A percentile compares a stretch with the other conserved stretches of the same genome.
phyloP scores from a whole-genome alignment of 2,797 vertebrate genomes.

The Aldrovandia affinis region DNA sequence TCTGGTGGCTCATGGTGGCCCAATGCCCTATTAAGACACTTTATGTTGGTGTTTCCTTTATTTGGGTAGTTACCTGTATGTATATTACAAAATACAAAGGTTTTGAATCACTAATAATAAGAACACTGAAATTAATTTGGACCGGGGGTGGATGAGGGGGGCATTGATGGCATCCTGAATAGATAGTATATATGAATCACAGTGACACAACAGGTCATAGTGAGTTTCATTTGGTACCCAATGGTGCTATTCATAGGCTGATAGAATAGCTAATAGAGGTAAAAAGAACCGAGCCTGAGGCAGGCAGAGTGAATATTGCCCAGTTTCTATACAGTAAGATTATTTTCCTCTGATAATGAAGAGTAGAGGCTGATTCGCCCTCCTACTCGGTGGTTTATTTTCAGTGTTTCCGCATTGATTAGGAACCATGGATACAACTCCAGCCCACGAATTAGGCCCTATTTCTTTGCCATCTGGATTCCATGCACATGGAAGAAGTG shows the following conservation, averaged over 20 bases:
- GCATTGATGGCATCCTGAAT: neutral
- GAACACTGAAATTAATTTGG: too few species aligned
- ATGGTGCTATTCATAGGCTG: neutral
- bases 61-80: too few species aligned
- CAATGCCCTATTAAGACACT: too few species aligned
- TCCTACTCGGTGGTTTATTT: slow-evolving; percentile 38
- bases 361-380: slow-evolving; percentile 29
- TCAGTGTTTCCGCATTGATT: slow-evolving; percentile 41
- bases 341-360: slow-evolving; percentile 36
- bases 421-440: slow-evolving; percentile 42
- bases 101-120: too few species aligned
- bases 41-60: too few species aligned
- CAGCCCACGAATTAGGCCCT: slow-evolving; percentile 33
- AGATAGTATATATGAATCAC: neutral
- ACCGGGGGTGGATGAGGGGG: neutral
- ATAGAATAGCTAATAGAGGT: slow-evolving; percentile 6
- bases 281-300: neutral
- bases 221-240: neutral
- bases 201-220: neutral
- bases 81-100: too few species aligned
- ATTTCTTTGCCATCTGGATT: slow-evolving; percentile 14
- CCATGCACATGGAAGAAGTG: slow-evolving; percentile 1
- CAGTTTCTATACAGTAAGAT: slow-evolving; percentile 13
- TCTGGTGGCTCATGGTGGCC: too few species aligned
- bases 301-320: neutral